A percentile compares a stretch with the other conserved stretches of the same genome.
These are phyloP conservation scores for Lycodopsis pacificus DNA, from an alignment of 2,797 vertebrate genomes.

Conservation along the genomic window DNA sequence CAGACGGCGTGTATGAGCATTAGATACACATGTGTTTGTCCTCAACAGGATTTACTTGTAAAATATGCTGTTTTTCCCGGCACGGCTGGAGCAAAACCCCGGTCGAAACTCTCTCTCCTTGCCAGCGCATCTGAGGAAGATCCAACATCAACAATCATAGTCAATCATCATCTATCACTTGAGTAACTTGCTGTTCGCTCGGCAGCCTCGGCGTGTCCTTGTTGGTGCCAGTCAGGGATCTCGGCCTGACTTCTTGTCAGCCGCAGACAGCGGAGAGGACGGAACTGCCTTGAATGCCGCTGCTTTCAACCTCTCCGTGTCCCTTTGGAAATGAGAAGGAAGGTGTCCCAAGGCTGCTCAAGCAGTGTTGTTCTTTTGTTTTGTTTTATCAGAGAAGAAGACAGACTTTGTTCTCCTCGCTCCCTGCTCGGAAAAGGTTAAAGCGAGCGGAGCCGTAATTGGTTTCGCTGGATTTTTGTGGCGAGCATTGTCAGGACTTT, in stretches of 20 bases:
- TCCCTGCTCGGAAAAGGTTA: constrained; percentile 65
- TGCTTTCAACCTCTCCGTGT: neutral
- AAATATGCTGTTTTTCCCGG: constrained; percentile 12
- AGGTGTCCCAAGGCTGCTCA: constrained; percentile 1
- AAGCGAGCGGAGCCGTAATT: constrained; percentile 73
- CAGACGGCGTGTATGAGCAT: neutral
- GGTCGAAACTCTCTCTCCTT: neutral
- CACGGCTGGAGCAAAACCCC: constrained; percentile 2
- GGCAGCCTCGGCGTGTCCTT: neutral
- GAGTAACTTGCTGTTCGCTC: neutral
- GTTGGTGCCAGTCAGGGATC: constrained; percentile 29
- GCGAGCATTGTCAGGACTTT: constrained; percentile 70
- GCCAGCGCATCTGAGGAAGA: neutral
- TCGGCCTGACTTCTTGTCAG: constrained; percentile 9
- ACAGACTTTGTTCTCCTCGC: constrained; percentile 43
- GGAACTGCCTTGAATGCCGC: neutral
- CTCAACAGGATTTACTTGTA: constrained; percentile 3
- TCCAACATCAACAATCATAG: neutral
- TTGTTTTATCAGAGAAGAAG: constrained; percentile 22
- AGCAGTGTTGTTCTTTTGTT: constrained; percentile 8
- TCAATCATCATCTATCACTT: neutral
- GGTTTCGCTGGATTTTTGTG: constrained; percentile 81
- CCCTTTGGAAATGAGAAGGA: constrained; percentile 7
- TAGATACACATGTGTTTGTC: neutral
- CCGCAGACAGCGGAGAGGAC: neutral